These are phyloP conservation scores for Thermophis baileyi DNA, from an alignment of 2,113 vertebrate genomes.

Conservation along the genomic window DNA sequence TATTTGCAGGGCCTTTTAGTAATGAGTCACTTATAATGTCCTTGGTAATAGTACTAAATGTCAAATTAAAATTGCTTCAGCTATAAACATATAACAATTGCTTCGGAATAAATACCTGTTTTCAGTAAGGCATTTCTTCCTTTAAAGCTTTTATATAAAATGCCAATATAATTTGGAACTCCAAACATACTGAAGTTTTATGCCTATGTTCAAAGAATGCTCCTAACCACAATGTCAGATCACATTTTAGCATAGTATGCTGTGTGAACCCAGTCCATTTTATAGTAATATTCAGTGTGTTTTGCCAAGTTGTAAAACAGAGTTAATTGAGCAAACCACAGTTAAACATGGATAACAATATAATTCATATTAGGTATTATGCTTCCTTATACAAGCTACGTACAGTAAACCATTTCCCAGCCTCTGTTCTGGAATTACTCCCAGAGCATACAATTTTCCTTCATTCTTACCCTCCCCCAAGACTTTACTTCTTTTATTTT, in stretches of 20 bases:
- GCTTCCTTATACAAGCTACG: neutral
- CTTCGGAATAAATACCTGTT: neutral
- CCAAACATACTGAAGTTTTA: neutral
- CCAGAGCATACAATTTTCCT: neutral
- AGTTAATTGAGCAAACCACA: neutral
- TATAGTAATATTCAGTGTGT: neutral
- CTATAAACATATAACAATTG: neutral
- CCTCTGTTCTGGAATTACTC: neutral
- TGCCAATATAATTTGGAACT: neutral
- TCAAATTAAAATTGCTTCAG: neutral
- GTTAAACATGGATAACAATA: neutral
- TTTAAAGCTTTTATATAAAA: neutral
- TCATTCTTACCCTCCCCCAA: neutral
- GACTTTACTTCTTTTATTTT: neutral
- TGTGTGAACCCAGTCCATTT: neutral
- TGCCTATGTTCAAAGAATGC: neutral
- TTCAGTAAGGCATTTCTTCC: neutral
- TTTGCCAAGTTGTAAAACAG: neutral
- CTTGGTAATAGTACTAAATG: constrained; percentile 4
- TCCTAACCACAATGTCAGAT: neutral
- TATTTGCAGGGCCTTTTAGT: neutral
- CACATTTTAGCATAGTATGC: neutral
- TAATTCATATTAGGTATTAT: neutral
- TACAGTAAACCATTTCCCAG: neutral
- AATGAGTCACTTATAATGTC: neutral